phyloP scores from a whole-genome alignment of 2,797 vertebrate species.

The Taeniopygia guttata region DNA sequence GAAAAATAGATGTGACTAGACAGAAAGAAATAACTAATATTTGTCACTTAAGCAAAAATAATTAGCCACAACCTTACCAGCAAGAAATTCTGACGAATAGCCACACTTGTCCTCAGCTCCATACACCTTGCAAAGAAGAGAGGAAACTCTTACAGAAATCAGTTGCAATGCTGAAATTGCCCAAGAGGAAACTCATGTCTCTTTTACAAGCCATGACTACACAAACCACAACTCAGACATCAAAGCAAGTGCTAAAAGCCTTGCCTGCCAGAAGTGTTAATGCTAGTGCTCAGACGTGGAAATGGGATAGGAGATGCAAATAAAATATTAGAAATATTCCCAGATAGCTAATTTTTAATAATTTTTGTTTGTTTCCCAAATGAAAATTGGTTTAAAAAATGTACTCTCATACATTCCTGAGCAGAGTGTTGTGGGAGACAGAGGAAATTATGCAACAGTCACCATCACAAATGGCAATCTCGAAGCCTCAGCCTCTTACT shows the following conservation, averaged over 20 bases:
- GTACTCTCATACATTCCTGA: not conserved
- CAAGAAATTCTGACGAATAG: conserved; percentile 10
- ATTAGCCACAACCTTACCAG: conserved; percentile 53
- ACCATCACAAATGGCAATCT: fast-evolving
- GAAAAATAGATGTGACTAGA: not conserved
- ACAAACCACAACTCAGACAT: conserved; percentile 19
- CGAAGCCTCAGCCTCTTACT: not conserved
- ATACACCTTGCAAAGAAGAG: conserved; percentile 17
- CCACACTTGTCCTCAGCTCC: conserved; percentile 21
- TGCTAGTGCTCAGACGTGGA: not conserved
- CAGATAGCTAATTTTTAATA: not conserved
- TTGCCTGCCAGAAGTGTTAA: not conserved
- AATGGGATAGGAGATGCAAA: not conserved
- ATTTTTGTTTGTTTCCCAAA: not conserved
- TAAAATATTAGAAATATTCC: not conserved
- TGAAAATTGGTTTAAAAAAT: not conserved
- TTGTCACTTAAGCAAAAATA: not conserved
- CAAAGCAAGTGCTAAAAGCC: not conserved
- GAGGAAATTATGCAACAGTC: not conserved
- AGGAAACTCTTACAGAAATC: conserved; percentile 54
- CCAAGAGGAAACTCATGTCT: conserved; percentile 57
- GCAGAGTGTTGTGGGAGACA: not conserved
- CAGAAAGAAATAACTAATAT: not conserved
- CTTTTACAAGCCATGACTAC: conserved; percentile 9
- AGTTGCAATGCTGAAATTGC: conserved; percentile 44